Evolutionary conservation across 2,888 invertebrate species (phyloP).

Genomic region (Drosophila subsilvestris): DNA sequence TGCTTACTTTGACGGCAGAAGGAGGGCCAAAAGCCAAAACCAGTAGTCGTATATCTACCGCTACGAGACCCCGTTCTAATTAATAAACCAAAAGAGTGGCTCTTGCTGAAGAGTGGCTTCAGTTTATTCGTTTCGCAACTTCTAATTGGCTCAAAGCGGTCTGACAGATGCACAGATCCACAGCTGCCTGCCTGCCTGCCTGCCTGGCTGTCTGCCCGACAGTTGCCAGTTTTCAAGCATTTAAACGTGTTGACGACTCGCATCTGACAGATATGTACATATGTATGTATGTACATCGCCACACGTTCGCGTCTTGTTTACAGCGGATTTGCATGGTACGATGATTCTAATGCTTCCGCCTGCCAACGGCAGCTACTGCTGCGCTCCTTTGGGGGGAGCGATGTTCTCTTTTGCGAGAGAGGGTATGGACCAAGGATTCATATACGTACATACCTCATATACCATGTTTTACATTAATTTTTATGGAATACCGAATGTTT

Average conservation of each 20-base stretch:
- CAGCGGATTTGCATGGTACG: conserved; percentile 57
- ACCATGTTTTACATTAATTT: too few species aligned
- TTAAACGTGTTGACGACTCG: conserved; percentile 40
- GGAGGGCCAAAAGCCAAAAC: conserved; percentile 6
- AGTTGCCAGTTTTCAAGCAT: conserved; percentile 42
- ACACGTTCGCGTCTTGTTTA: conserved; percentile 36
- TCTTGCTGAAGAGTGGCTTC: neutral
- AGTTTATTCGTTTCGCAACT: conserved; percentile 37
- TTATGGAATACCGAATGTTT: too few species aligned
- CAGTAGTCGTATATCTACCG: conserved; percentile 40
- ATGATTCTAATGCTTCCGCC: conserved; percentile 10
- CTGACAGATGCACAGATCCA: conserved; percentile 31
- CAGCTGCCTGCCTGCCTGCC: neutral
- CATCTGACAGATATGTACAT: conserved; percentile 58
- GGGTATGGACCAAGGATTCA: too few species aligned
- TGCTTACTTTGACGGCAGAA: conserved; percentile 5
- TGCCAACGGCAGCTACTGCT: neutral
- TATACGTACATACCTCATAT: too few species aligned
- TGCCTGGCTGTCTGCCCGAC: neutral
- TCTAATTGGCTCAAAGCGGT: conserved; percentile 38
- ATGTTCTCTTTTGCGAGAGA: neutral
- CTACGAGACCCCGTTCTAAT: conserved; percentile 67
- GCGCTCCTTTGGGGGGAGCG: neutral
- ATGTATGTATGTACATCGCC: conserved; percentile 1
- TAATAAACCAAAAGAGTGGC: conserved; percentile 57